Evolutionary conservation across 2,888 invertebrate genomes (phyloP), one percentile per base, ranked within the genome.

Genomic region (Ectobius pallidus): DNA sequence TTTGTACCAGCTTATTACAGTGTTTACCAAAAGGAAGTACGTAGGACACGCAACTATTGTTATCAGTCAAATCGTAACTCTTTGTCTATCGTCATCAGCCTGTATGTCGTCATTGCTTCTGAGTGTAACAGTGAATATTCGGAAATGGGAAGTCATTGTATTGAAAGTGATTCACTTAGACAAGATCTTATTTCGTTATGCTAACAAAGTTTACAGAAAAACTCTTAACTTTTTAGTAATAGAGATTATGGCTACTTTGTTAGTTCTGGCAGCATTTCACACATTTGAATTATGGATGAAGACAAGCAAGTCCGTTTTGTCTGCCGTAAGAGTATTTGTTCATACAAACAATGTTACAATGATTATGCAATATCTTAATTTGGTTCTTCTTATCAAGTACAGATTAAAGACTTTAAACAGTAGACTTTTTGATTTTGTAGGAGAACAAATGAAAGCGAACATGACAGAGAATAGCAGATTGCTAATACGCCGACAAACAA

Each of bases 111-210:
- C 58, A 2, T 6, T 58, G 4, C 1, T 58, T 1, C 11, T 58
- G 14, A 27, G 58, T 14, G 9, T 58, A 25, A 25, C 27, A 2
- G 0, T 27, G 3, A 58, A 58, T 27, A 25, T 58, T 1, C 20
- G 30, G 22, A 58, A 22, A 27, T 58, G 58, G 58, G 14, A 22
- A 11, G 25, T 20, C n/a, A 11, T 11, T 14, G 16, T 16, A 0
- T 2, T 63, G n/a, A 63, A 63, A 34, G 18, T 63, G 34, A 2
- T 63, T 30, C 32, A 63, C n/a, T 32, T 63, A 4, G 42, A 63
- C 16, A 20, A 25, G 6, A 16, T 58, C 16, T 16, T 58, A 1
- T 16, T 27, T 1, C 20, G 27, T 1, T 25, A 58, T 9, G 11
- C 22, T 14, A 27, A 3, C 6, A 25, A 14, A 2, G 9, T 58